Evolutionary conservation across 2,797 vertebrate species (phyloP).

Genomic region (Oryzias sinensis): DNA sequence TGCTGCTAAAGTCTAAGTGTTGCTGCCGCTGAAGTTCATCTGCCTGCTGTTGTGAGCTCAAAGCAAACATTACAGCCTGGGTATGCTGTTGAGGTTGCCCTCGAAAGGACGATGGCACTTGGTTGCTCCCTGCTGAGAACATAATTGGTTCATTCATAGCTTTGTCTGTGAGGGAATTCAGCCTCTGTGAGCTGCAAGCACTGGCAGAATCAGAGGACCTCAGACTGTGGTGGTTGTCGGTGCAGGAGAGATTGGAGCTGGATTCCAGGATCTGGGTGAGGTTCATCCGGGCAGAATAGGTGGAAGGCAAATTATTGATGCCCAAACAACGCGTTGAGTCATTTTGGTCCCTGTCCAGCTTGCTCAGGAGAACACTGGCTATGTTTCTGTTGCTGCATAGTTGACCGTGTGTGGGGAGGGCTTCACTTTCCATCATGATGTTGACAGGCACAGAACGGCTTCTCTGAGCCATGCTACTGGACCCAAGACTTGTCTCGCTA

Average conservation of each 20-base stretch:
- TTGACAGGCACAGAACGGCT: slow-evolving; percentile 96
- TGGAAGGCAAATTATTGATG: slow-evolving; percentile 88
- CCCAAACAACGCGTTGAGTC: slow-evolving; percentile 88
- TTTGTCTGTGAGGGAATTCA: slow-evolving; percentile 90
- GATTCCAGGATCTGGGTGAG: slow-evolving; percentile 97
- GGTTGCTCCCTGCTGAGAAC: slow-evolving; percentile 83
- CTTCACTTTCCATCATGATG: slow-evolving; percentile 97
- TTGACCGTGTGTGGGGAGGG: slow-evolving; percentile 80
- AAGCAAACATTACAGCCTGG: slow-evolving; percentile 46
- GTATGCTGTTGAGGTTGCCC: slow-evolving; percentile 63
- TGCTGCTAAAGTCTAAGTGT: slow-evolving; percentile 87
- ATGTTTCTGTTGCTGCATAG: slow-evolving; percentile 87
- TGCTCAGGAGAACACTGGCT: slow-evolving; percentile 88
- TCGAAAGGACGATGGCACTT: slow-evolving; percentile 75
- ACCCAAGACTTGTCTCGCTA: slow-evolving; percentile 78
- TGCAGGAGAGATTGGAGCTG: slow-evolving; percentile 76
- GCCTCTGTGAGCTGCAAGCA: slow-evolving; percentile 86
- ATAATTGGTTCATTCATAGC: slow-evolving; percentile 83
- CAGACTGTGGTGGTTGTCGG: slow-evolving; percentile 83
- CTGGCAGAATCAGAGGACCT: slow-evolving; percentile 79
- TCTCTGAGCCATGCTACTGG: slow-evolving; percentile 90
- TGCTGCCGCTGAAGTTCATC: slow-evolving; percentile 65
- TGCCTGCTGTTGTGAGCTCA: slow-evolving; percentile 49
- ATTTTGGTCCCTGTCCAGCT: slow-evolving; percentile 89
- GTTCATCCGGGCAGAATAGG: slow-evolving; percentile 97